Evolutionary conservation across 2,113 vertebrate species (phyloP).

Genomic region (Tragelaphus scriptus): DNA sequence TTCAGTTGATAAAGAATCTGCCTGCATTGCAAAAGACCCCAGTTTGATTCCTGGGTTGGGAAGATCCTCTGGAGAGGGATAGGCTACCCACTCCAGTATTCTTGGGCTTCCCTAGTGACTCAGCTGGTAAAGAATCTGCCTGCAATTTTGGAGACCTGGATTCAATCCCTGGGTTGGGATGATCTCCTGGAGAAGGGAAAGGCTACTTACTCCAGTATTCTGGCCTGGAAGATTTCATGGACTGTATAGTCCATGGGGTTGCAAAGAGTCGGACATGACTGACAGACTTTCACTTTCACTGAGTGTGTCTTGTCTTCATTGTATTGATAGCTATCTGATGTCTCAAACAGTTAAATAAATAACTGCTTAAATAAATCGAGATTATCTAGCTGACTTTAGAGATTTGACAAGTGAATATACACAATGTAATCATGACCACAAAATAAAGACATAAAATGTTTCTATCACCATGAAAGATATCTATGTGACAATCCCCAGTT

Average conservation of each 20-base stretch:
- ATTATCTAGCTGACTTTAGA: neutral
- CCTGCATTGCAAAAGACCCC: neutral
- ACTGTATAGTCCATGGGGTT: neutral
- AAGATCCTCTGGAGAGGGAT: neutral
- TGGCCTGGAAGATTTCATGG: neutral
- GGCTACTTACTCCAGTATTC: neutral
- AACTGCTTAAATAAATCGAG: neutral
- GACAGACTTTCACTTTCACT: neutral
- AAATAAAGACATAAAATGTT: neutral
- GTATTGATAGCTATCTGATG: neutral
- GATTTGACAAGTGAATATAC: neutral
- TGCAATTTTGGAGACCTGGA: neutral
- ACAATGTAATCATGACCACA: neutral
- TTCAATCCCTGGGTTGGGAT: neutral
- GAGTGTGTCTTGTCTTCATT: neutral
- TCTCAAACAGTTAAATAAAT: neutral
- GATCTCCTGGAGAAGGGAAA: neutral
- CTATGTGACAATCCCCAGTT: no score
- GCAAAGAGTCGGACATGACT: neutral
- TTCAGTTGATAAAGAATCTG: neutral
- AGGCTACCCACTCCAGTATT: neutral
- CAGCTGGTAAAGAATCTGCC: neutral
- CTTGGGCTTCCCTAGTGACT: neutral
- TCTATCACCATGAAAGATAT: neutral
- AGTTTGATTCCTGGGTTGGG: neutral